These are phyloP conservation scores for Cryptus armator DNA, from an alignment of 2,888 invertebrate genomes.

Conservation along the genomic window DNA sequence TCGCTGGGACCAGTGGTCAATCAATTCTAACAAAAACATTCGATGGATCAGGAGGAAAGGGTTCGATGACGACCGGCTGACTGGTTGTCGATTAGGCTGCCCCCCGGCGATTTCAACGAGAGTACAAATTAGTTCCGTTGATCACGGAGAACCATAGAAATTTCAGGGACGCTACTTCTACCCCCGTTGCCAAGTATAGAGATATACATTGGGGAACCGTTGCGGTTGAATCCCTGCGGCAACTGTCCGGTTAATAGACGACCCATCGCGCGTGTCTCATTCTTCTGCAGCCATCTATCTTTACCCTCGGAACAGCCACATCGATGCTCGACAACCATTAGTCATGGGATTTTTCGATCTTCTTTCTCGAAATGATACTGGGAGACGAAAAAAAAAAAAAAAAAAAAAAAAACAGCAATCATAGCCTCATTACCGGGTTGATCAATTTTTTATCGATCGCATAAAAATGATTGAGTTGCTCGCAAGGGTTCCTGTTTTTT, in stretches of 20 bases:
- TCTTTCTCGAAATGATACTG: background rate
- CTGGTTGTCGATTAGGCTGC: background rate
- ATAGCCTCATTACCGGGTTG: background rate
- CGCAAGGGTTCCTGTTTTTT: background rate
- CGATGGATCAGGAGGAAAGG: background rate
- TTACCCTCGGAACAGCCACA: background rate
- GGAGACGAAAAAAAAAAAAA: background rate
- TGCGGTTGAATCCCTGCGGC: background rate
- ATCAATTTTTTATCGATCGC: background rate
- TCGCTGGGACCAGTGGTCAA: background rate
- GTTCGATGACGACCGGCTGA: slow-evolving; percentile 16
- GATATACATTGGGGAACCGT: background rate
- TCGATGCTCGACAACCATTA: background rate
- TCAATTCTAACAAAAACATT: slow-evolving; percentile 22
- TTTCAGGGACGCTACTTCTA: background rate
- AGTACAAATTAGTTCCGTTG: slow-evolving; percentile 23
- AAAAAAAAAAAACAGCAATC: background rate
- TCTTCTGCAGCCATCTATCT: background rate
- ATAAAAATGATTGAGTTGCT: background rate
- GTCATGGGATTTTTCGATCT: background rate
- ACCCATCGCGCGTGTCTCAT: background rate
- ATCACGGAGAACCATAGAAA: background rate
- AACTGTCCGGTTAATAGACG: background rate
- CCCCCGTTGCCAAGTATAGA: background rate
- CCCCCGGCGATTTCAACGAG: background rate